A percentile compares a stretch with the other conserved stretches of the same genome.
Conservation (phyloP, 2,113 vertebrate genomes). For the Entosphenus tridentatus region DNA sequence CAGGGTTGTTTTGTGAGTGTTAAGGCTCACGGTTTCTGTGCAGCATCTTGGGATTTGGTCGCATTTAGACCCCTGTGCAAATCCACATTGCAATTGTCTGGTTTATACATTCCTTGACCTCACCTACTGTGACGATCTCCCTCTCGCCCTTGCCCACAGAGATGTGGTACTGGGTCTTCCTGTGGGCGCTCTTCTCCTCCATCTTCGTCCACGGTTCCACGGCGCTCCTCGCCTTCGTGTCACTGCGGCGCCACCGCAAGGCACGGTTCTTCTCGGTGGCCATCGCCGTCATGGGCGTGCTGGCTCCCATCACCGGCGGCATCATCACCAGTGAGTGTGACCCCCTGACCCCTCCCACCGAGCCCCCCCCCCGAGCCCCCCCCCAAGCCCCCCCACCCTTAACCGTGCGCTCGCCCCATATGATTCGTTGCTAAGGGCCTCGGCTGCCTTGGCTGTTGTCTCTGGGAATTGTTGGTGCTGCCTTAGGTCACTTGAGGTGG, state of each 20-base stretch:
- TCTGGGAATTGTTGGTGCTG: too few relatives aligned
- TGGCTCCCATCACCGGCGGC: conserved; percentile 71
- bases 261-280: conserved; percentile 67
- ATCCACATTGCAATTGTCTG: too few relatives aligned
- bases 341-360: background rate
- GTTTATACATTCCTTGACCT: too few relatives aligned
- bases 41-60: too few relatives aligned
- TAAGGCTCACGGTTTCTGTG: too few relatives aligned
- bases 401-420: too few relatives aligned
- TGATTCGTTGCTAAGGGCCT: too few relatives aligned
- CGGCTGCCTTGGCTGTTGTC: too few relatives aligned
- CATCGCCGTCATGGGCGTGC: conserved; percentile 70
- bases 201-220: conserved; percentile 67
- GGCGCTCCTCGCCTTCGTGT: conserved; percentile 50
- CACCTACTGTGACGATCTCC: too few relatives aligned
- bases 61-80: too few relatives aligned
- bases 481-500: too few relatives aligned
- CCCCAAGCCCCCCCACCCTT: background rate
- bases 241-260: conserved; percentile 61
- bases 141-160: conserved; percentile 22
- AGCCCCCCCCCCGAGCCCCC: background rate
- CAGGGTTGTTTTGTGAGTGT: too few relatives aligned
- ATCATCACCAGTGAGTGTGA: conserved; percentile 63
- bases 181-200: conserved; percentile 77
- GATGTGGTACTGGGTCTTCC: conserved; percentile 94